Evolutionary conservation across 2,113 vertebrate species (phyloP), one percentile per base, ranked within the genome.

Genomic region (Motacilla tschutschensis): DNA sequence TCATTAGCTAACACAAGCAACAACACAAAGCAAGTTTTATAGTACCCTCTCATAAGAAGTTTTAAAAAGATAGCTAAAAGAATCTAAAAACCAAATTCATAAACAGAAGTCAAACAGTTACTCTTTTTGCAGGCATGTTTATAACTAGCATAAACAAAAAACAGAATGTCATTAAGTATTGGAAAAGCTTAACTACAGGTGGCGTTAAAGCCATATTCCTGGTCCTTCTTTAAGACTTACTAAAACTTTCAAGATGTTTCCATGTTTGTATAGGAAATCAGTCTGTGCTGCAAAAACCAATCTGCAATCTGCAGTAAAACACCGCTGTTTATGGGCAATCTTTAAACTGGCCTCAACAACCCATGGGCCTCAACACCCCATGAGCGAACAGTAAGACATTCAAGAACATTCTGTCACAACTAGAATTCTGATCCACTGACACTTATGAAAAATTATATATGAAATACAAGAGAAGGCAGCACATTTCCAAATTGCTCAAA

Each of bases 1-100:
- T 99, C 99, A 90, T 99, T 99, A 92, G 99, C 99, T 99, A 79
- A 85, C 50, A 20, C 14, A 66, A 82, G 57, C 36, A 85, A 48
- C 41, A 81, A 69, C 21, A 85, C 5, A 78, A 87, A 57, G 28
- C 8, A 48, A 4, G 0, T 62, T 57, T 74, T 85, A 60, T 31
- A 60, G 21, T 8, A 85, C 17, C 2, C 12, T 71, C 35, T 81
- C 72, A 79, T 2, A 9, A 35, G 5, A 10, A 12, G 7, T 8
- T 62, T 62, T 48, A 36, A 17, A 64, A 76, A 65, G 18, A 64
- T 50, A 91, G 24, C 4, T 64, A n/a, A 28, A 79, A 67, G 13
- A 84, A 58, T 48, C 16, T 31, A 12, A 71, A 77, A 62, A 35
- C 19, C 8, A 88, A 67, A 64, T 31, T 89, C 5, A 90, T 85